Conservation (phyloP, 2,113 vertebrate genomes). For the Ceyx cyanopectus region DNA sequence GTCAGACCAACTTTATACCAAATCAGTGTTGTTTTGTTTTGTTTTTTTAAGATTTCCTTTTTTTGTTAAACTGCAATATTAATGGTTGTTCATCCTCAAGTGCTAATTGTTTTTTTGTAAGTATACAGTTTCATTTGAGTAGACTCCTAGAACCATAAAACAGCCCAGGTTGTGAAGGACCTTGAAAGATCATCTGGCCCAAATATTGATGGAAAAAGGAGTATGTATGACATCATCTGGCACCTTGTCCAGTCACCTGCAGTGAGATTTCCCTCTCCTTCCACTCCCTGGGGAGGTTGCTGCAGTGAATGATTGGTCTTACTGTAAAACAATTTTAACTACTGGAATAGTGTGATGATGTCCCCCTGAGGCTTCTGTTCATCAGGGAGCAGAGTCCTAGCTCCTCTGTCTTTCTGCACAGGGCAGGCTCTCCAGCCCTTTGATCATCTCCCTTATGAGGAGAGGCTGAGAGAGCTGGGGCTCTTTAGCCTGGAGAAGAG, state of each 20-base stretch:
- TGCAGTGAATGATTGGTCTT: background rate
- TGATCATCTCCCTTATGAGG: background rate
- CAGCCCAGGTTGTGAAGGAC: background rate
- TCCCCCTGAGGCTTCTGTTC: background rate
- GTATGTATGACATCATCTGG: background rate
- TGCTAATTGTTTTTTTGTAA: background rate
- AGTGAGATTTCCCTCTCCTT: background rate
- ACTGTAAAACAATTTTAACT: background rate
- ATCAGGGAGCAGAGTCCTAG: background rate
- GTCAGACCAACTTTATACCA: background rate
- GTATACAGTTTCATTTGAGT: background rate
- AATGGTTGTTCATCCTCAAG: background rate
- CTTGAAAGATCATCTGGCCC: background rate
- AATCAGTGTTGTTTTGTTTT: background rate
- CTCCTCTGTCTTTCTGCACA: background rate
- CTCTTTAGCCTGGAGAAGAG: too few species aligned
- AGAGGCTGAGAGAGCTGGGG: too few species aligned
- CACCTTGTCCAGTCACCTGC: accelerated
- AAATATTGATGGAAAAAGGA: background rate
- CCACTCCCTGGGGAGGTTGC: accelerated
- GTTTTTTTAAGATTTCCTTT: background rate
- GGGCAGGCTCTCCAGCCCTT: background rate
- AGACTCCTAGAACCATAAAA: background rate
- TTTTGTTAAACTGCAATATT: background rate
- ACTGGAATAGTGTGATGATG: background rate